A percentile compares a stretch with the other conserved stretches of the same genome.
Conservation (phyloP, 2,113 vertebrate species). For the Muntiacus reevesi region DNA sequence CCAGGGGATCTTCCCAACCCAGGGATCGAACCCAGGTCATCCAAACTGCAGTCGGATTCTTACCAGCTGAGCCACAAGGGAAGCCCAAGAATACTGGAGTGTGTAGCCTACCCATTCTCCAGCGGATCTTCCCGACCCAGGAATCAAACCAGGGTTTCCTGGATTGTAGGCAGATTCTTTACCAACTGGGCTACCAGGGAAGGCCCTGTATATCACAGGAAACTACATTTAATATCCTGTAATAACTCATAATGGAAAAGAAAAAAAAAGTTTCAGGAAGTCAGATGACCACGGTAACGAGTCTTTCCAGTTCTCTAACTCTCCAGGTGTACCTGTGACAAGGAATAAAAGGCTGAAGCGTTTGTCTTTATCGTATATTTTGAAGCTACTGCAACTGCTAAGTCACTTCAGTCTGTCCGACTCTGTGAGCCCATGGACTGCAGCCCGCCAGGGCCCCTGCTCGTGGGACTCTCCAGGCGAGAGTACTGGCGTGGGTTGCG, state of each 20-base stretch:
- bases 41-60: background rate
- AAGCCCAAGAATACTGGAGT: background rate
- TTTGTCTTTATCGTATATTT: background rate
- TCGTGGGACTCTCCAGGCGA: background rate
- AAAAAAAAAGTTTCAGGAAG: background rate
- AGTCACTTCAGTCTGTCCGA: background rate
- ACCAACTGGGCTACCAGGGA: background rate
- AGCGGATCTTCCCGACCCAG: background rate
- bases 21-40: background rate
- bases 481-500: background rate
- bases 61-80: background rate
- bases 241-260: background rate
- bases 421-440: background rate
- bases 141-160: background rate
- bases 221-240: background rate
- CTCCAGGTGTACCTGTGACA: background rate
- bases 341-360: background rate
- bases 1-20: background rate
- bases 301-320: background rate
- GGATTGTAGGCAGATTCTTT: background rate
- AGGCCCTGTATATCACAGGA: background rate
- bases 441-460: background rate
- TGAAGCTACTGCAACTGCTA: background rate
- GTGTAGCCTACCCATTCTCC: background rate
- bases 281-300: background rate